Evolutionary conservation across 2,888 invertebrate species (phyloP).

Genomic region (Agrochola lychnidis): DNA sequence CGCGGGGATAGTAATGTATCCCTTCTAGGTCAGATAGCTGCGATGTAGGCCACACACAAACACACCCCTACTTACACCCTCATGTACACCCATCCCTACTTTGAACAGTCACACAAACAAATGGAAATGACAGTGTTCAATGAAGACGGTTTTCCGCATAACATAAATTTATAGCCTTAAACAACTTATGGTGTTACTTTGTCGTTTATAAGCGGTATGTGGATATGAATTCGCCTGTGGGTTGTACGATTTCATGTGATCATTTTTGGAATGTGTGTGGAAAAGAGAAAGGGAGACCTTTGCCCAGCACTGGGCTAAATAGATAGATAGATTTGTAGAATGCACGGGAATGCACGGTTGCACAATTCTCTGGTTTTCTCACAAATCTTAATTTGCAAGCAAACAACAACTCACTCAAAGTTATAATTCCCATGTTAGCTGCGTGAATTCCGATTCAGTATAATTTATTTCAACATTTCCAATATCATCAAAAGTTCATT

Average conservation of each 20-base stretch:
- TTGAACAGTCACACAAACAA: not conserved
- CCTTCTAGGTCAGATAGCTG: constrained; percentile 60
- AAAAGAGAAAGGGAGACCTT: too few relatives aligned
- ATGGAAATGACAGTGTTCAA: constrained; percentile 28
- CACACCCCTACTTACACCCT: constrained; percentile 15
- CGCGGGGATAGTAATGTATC: constrained; percentile 39
- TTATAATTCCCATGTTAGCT: not conserved
- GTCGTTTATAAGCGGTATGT: not conserved
- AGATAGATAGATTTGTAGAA: too few relatives aligned
- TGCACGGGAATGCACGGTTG: too few relatives aligned
- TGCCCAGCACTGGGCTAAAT: too few relatives aligned
- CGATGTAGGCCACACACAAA: constrained; percentile 54
- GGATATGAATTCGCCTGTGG: not conserved
- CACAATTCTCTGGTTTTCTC: not conserved
- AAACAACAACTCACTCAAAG: not conserved
- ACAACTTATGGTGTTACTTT: not conserved
- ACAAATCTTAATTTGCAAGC: too few relatives aligned
- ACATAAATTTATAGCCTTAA: constrained; percentile 18
- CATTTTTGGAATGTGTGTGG: not conserved
- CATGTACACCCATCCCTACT: constrained; percentile 8
- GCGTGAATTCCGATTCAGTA: not conserved
- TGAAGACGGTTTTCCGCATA: constrained; percentile 16
- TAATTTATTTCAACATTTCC: not conserved
- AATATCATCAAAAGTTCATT: constrained; percentile 12
- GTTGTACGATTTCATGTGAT: too few relatives aligned